Evolutionary conservation across 2,797 vertebrate species (phyloP), one percentile per base, ranked within the genome.

Genomic region (Leucoraja ocellata): DNA sequence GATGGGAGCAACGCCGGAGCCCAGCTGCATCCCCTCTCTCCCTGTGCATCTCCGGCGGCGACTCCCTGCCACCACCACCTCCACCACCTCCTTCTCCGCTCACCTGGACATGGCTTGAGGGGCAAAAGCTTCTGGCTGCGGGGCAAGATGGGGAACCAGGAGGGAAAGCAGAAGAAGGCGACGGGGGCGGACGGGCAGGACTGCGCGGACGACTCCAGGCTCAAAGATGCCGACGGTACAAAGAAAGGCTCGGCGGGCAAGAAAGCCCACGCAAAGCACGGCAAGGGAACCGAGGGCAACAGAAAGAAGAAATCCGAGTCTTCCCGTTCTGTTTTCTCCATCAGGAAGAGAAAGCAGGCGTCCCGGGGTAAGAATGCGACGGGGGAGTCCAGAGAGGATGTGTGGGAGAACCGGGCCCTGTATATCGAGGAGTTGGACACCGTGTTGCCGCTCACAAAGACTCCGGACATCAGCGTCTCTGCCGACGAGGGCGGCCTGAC

Each of bases 91-190:
- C 46, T 54, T 6, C 46, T 54, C 4, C 46, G 46, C 46, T 54
- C 46, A 54, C 46, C 46, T 54, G 61, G 36, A 77, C 94, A 98
- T 98, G 98, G 96, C 96, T 95, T 98, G 97, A 98, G 94, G 94
- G 93, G 93, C 0, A 96, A 95, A 93, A 96, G 97, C 58, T 96
- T 94, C 91, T 96, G 94, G 46, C 96, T 96, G 94, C 94, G 93
- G 91, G 96, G 94, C 94, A 95, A 95, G 95, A 99, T 99, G 99
- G 98, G 99, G 93, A 99, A 99, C 95, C 98, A 99, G 95, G 98
- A 99, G 94, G 98, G 97, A 7, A 99, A 98, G 96, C 97, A 97
- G 28, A 99, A 96, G 96, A 97, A 96, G 95, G 96, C 97, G 73
- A 96, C 97, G 73, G 93, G 96, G 94, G 97, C 97, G 94, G 98